Evolutionary conservation across 37 sponge, comb jelly and placozoan species (phyloP).

Genomic region (Theonella swinhoei): DNA sequence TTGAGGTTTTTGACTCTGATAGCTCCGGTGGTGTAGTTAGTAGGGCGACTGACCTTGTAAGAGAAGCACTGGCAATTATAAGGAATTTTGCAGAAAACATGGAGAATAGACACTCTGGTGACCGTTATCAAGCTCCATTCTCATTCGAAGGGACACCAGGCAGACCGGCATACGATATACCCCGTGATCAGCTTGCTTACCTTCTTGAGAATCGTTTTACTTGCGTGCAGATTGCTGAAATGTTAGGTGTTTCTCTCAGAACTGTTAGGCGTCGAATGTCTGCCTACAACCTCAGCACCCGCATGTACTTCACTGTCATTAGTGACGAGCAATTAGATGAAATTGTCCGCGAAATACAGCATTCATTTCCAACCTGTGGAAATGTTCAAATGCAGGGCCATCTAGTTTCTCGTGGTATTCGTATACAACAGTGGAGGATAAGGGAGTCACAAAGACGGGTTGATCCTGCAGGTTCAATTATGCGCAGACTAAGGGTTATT

Average conservation of each 20-base stretch:
- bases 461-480: slow-evolving; percentile 45
- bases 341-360: slow-evolving; percentile 15
- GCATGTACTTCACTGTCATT: slow-evolving; percentile 16
- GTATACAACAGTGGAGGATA: slow-evolving; percentile 44
- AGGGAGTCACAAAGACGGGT: slow-evolving; percentile 49
- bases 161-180: slow-evolving; percentile 29
- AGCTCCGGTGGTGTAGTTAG: neutral
- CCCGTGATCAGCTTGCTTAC: slow-evolving; percentile 23
- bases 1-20: neutral
- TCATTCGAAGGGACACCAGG: neutral
- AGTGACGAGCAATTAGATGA: slow-evolving; percentile 52
- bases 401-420: slow-evolving; percentile 18
- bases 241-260: slow-evolving; percentile 50
- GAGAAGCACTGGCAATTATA: neutral
- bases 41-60: neutral
- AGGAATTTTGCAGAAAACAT: too few species aligned
- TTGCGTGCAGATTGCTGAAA: slow-evolving; percentile 33
- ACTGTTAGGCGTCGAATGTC: slow-evolving; percentile 50
- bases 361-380: slow-evolving; percentile 41
- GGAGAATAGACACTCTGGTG: too few species aligned
- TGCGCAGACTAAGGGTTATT: slow-evolving; percentile 13
- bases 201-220: slow-evolving; percentile 35
- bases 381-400: slow-evolving; percentile 22
- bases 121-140: too few species aligned
- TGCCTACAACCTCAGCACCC: slow-evolving; percentile 17